Evolutionary conservation across 2,113 vertebrate genomes (phyloP).

Genomic region (Sinocyclocheilus anophthalmus): DNA sequence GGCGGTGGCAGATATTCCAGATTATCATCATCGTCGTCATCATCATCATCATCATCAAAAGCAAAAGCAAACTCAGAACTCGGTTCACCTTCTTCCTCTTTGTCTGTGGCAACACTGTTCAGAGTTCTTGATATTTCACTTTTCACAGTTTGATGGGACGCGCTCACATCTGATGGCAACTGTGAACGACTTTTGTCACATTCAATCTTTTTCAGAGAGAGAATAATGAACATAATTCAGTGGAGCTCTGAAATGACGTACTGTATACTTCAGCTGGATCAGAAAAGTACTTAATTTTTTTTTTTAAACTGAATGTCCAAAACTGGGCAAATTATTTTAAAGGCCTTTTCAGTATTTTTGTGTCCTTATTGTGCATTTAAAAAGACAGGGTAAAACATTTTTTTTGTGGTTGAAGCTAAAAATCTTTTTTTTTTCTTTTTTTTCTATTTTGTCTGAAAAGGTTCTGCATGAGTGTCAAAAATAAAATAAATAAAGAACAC

Average conservation of each 20-base stretch:
- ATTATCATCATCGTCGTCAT: constrained; percentile 63
- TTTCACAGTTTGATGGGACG: constrained; percentile 68
- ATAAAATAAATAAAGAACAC: no score
- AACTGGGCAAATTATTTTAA: background rate
- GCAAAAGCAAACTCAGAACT: constrained; percentile 58
- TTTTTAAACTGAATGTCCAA: background rate
- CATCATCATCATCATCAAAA: constrained; percentile 48
- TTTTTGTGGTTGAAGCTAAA: no score
- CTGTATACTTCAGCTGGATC: background rate
- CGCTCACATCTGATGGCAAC: constrained; percentile 70
- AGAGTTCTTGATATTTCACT: constrained; percentile 65
- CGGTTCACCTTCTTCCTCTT: constrained; percentile 56
- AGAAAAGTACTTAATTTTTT: background rate
- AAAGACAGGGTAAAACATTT: background rate
- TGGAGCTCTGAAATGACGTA: background rate
- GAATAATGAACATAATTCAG: constrained; percentile 31
- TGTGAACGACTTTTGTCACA: constrained; percentile 77
- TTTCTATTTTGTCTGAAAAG: no score
- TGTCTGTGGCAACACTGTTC: constrained; percentile 52
- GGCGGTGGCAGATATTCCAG: constrained; percentile 80
- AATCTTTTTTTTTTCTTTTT: no score
- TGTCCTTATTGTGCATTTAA: background rate
- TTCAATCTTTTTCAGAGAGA: constrained; percentile 79
- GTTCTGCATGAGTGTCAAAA: no score
- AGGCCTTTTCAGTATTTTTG: background rate